phyloP scores from a whole-genome alignment of 2,888 invertebrate species.

The Pycnomerus fuliginosus region DNA sequence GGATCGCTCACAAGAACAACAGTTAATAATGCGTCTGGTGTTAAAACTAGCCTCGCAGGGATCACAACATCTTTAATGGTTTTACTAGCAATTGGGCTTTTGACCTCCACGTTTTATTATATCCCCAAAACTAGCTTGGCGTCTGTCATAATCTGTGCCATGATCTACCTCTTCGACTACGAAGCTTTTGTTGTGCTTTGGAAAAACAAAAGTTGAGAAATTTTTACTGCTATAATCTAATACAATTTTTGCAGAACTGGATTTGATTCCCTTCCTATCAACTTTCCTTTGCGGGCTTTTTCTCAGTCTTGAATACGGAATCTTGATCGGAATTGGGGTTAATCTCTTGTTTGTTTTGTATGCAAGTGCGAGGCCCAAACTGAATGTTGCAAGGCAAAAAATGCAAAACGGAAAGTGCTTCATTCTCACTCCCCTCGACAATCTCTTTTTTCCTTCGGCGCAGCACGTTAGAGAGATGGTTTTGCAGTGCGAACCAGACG shows the following conservation, averaged over 20 bases:
- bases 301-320: constrained; percentile 65
- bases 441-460: constrained; percentile 77
- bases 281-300: constrained; percentile 62
- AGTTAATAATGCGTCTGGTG: constrained; percentile 88
- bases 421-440: constrained; percentile 67
- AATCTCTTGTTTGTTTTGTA: constrained; percentile 58
- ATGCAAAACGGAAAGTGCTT: constrained; percentile 41
- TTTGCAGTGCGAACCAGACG: constrained; percentile 40
- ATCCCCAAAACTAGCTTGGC: constrained; percentile 85
- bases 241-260: constrained; percentile 52
- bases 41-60: constrained; percentile 72
- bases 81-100: constrained; percentile 72
- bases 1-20: constrained; percentile 87
- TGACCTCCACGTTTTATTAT: constrained; percentile 79
- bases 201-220: constrained; percentile 74
- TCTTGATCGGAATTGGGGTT: constrained; percentile 58
- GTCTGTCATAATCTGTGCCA: constrained; percentile 86
- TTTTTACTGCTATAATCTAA: neutral
- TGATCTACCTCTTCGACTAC: constrained; percentile 79
- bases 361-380: constrained; percentile 55
- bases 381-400: constrained; percentile 40
- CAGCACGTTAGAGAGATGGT: constrained; percentile 64
- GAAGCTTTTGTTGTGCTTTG: constrained; percentile 68
- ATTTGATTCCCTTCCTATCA: constrained; percentile 58
- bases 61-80: constrained; percentile 75